Evolutionary conservation across 53 echinoderm and acorn worm species (phyloP).

Genomic region (Apostichopus leukothele): DNA sequence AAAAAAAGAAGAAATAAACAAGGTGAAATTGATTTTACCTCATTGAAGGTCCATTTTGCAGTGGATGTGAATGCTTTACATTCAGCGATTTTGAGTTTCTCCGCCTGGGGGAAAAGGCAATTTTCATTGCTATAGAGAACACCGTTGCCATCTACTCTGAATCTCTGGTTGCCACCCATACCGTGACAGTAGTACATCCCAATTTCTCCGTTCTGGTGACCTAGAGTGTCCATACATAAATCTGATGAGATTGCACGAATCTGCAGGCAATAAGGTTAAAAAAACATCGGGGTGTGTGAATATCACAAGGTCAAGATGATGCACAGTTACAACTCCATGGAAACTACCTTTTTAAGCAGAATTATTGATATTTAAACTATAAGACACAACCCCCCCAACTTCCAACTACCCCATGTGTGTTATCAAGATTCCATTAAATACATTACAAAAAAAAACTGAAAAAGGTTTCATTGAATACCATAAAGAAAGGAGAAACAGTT

Average conservation of each 20-base stretch:
- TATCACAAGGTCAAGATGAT: too few relatives aligned
- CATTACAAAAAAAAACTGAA: too few relatives aligned
- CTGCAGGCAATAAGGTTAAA: too few relatives aligned
- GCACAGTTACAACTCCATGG: too few relatives aligned
- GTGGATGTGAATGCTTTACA: slow-evolving; percentile 49
- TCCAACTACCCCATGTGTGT: too few relatives aligned
- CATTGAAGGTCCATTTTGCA: slow-evolving; percentile 61
- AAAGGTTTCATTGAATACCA: too few relatives aligned
- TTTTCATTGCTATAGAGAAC: slow-evolving; percentile 59
- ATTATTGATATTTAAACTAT: too few relatives aligned
- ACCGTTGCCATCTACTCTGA: slow-evolving; percentile 72
- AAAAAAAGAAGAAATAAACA: background rate
- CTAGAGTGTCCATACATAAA: slow-evolving; percentile 84
- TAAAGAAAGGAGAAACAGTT: too few relatives aligned
- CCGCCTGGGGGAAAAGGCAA: slow-evolving; percentile 58
- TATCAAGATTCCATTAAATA: too few relatives aligned
- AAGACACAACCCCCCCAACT: too few relatives aligned
- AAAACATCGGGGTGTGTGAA: too few relatives aligned
- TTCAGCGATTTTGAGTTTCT: slow-evolving; percentile 47
- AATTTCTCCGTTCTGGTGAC: slow-evolving; percentile 53
- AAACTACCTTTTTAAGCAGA: too few relatives aligned
- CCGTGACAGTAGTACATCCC: slow-evolving; percentile 88
- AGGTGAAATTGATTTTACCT: slow-evolving; percentile 48
- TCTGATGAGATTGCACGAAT: background rate
- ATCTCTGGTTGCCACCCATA: slow-evolving; percentile 89